Percentiles rank a stretch among this genome's conserved stretches.
Evolutionary conservation across 1,140 invertebrate genomes (phyloP).

Genomic region (Pteromalus puparum): DNA sequence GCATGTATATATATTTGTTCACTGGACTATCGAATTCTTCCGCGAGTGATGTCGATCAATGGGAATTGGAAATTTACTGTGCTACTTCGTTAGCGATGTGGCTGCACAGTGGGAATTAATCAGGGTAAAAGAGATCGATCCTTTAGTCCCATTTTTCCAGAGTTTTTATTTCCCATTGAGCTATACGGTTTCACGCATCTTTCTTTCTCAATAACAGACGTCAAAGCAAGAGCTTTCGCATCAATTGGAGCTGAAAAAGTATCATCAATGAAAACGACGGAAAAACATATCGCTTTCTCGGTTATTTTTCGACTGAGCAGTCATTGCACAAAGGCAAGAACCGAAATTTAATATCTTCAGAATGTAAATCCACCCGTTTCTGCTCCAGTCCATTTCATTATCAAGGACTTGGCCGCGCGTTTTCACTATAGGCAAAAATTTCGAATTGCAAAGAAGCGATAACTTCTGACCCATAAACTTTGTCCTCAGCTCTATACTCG

Average conservation of each 20-base stretch:
- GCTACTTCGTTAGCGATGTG: not conserved
- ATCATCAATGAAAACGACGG: not conserved
- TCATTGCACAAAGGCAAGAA: not conserved
- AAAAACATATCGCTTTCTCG: not conserved
- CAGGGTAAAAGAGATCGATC: not conserved
- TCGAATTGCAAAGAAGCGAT: conserved; percentile 10
- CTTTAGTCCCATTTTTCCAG: not conserved
- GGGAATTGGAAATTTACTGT: not conserved
- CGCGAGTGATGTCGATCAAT: not conserved
- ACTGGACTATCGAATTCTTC: not conserved
- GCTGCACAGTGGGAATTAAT: not conserved
- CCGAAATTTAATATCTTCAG: not conserved
- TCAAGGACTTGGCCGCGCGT: not conserved
- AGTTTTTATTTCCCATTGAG: not conserved
- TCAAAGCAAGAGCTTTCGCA: not conserved
- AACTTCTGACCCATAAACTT: conserved; percentile 24
- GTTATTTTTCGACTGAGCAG: not conserved
- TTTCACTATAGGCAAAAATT: not conserved
- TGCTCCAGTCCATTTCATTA: not conserved
- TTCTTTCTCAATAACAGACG: not conserved
- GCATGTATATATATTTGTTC: not conserved
- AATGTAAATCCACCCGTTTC: too few species aligned
- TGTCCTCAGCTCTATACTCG: not conserved
- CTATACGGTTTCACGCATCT: not conserved
- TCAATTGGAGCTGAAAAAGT: not conserved